Evolutionary conservation across 92 coral and sea anemone genomes (phyloP).

Genomic region (Palythoa heliodiscus): DNA sequence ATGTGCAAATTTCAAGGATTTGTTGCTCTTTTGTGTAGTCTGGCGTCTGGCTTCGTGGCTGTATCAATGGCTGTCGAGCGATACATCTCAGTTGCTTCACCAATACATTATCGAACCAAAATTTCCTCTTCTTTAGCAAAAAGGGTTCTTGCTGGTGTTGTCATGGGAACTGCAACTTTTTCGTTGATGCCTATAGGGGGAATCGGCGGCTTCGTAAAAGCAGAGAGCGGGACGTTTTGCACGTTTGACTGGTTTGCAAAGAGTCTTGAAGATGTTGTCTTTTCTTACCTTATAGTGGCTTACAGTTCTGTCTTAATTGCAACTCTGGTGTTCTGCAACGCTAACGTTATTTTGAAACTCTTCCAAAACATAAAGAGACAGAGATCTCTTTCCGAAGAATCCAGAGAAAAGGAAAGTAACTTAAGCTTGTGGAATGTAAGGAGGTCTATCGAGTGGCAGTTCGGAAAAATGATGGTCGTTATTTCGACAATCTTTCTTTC

Average conservation of each 20-base stretch:
- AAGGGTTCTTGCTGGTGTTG: background rate
- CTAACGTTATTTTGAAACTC: background rate
- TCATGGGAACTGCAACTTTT: constrained; percentile 4
- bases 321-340: constrained; percentile 14
- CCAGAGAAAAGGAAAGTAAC: background rate
- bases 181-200: constrained; percentile 2
- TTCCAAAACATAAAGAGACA: constrained; percentile 1
- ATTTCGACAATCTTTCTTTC: constrained; percentile 10
- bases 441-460: constrained; percentile 21
- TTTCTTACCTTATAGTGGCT: background rate
- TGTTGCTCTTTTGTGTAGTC: constrained; percentile 14
- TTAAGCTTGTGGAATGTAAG: background rate
- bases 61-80: constrained; percentile 13
- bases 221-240: constrained; percentile 7
- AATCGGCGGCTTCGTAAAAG: background rate
- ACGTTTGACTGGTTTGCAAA: constrained; percentile 8
- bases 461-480: constrained; percentile 16
- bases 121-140: constrained; percentile 7
- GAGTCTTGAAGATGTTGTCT: background rate
- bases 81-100: constrained; percentile 8
- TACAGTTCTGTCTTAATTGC: constrained; percentile 5
- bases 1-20: constrained; percentile 31
- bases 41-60: constrained; percentile 18
- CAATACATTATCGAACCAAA: background rate
- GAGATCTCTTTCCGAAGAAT: background rate